phyloP scores from a whole-genome alignment of 1,140 invertebrate species.

The Drosophila tristis region DNA sequence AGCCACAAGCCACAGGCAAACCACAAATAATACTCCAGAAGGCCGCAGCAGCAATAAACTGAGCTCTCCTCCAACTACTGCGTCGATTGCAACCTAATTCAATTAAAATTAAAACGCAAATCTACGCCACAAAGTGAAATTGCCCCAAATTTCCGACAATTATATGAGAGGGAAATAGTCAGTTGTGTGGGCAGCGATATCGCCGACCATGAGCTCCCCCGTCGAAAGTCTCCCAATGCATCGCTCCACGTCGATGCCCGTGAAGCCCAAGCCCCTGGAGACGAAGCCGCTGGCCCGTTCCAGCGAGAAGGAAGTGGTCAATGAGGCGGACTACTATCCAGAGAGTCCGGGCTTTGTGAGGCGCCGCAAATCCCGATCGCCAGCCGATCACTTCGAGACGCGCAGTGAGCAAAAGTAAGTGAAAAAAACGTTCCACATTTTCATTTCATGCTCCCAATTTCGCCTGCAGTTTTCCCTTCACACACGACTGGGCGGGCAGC shows the following conservation, averaged over 20 bases:
- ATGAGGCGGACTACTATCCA: slow-evolving; percentile 75
- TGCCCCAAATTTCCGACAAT: slow-evolving; percentile 65
- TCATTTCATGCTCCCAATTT: background rate
- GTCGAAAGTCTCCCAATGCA: slow-evolving; percentile 57
- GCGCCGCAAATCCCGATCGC: slow-evolving; percentile 51
- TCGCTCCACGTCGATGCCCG: slow-evolving; percentile 80
- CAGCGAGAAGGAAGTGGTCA: slow-evolving; percentile 74
- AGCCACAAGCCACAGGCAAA: slow-evolving; percentile 45
- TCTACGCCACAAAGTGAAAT: slow-evolving; percentile 68
- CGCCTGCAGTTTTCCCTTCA: slow-evolving; percentile 60
- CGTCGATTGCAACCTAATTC: slow-evolving; percentile 65
- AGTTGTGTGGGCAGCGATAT: slow-evolving; percentile 48
- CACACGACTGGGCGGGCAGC: slow-evolving; percentile 77
- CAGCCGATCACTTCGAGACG: slow-evolving; percentile 63
- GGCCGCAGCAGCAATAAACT: no score
- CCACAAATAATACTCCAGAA: slow-evolving; percentile 28
- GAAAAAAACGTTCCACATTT: slow-evolving; percentile 2
- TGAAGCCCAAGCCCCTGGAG: slow-evolving; percentile 73
- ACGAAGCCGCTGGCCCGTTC: slow-evolving; percentile 66
- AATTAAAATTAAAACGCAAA: slow-evolving; percentile 81
- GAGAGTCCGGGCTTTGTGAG: slow-evolving; percentile 69
- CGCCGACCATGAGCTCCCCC: slow-evolving; percentile 5
- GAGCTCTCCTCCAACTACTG: slow-evolving; percentile 22
- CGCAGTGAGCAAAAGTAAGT: slow-evolving; percentile 79
- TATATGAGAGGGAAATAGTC: slow-evolving; percentile 44